These are phyloP conservation scores for Meloidogyne chitwoodi DNA, from an alignment of 1,140 invertebrate species.

Conservation along the genomic window DNA sequence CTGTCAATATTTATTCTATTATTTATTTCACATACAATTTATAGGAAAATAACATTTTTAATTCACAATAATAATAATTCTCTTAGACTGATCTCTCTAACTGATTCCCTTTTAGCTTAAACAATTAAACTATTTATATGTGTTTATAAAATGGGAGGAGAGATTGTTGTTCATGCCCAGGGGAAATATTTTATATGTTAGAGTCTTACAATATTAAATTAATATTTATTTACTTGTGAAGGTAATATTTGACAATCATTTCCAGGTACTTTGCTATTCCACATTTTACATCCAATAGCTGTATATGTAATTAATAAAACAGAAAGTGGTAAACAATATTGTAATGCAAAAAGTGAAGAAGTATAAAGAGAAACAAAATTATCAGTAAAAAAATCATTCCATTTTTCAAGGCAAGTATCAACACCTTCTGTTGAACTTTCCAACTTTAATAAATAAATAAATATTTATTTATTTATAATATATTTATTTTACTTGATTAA, in stretches of 20 bases:
- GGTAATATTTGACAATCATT: constrained; percentile 14
- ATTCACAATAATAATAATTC: too few relatives aligned
- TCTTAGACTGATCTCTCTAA: too few relatives aligned
- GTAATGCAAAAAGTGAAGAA: constrained; percentile 46
- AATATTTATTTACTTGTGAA: not conserved
- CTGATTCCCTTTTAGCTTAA: too few relatives aligned
- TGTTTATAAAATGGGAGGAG: too few relatives aligned
- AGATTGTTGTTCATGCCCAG: too few relatives aligned
- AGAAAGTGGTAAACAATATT: constrained; percentile 53
- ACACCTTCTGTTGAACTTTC: constrained; percentile 24
- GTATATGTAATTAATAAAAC: constrained; percentile 58
- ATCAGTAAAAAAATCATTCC: constrained; percentile 39
- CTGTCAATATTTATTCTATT: too few relatives aligned
- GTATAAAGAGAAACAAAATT: constrained; percentile 44
- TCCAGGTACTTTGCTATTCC: constrained; percentile 56
- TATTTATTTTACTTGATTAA: constrained; percentile 45
- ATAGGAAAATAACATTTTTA: too few relatives aligned
- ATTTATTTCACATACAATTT: too few relatives aligned
- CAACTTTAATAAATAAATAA: not conserved
- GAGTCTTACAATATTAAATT: too few relatives aligned
- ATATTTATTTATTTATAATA: not conserved
- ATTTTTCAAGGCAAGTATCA: constrained; percentile 54
- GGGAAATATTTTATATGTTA: too few relatives aligned
- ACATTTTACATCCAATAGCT: constrained; percentile 55
- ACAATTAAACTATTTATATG: too few relatives aligned